These are phyloP conservation scores for Noctua pronuba DNA, from an alignment of 2,888 invertebrate genomes.

Conservation along the genomic window DNA sequence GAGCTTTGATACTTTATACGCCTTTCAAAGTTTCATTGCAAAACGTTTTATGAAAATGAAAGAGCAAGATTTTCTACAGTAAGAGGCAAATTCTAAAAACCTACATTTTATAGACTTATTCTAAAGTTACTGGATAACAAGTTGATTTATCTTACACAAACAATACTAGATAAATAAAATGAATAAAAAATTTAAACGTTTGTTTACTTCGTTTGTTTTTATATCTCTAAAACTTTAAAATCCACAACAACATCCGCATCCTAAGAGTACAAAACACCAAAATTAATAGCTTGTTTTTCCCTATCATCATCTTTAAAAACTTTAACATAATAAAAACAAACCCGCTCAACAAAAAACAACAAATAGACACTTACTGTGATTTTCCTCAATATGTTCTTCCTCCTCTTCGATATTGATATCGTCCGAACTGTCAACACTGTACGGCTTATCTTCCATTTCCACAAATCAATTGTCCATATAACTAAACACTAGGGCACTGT, in stretches of 20 bases:
- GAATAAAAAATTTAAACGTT: background rate
- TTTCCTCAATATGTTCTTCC: constrained; percentile 85
- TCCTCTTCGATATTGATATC: constrained; percentile 89
- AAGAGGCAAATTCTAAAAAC: no score
- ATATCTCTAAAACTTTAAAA: background rate
- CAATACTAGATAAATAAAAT: background rate
- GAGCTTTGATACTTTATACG: background rate
- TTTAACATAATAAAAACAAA: constrained; percentile 45
- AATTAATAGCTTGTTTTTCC: constrained; percentile 37
- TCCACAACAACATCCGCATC: constrained; percentile 10
- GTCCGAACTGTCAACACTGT: constrained; percentile 89
- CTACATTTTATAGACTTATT: background rate
- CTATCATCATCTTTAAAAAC: constrained; percentile 17
- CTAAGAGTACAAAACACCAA: background rate
- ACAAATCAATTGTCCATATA: constrained; percentile 81
- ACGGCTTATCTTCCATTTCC: constrained; percentile 89
- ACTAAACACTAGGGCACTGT: constrained; percentile 84
- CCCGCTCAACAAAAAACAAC: constrained; percentile 25
- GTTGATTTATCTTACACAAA: background rate
- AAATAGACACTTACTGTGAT: constrained; percentile 81
- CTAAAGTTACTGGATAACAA: no score
- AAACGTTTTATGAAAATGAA: rapidly evolving
- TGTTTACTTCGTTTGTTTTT: constrained; percentile 18
- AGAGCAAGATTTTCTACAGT: no score
- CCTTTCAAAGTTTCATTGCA: background rate